phyloP scores from a whole-genome alignment of 2,888 invertebrate species.

The Dioctria linearis region DNA sequence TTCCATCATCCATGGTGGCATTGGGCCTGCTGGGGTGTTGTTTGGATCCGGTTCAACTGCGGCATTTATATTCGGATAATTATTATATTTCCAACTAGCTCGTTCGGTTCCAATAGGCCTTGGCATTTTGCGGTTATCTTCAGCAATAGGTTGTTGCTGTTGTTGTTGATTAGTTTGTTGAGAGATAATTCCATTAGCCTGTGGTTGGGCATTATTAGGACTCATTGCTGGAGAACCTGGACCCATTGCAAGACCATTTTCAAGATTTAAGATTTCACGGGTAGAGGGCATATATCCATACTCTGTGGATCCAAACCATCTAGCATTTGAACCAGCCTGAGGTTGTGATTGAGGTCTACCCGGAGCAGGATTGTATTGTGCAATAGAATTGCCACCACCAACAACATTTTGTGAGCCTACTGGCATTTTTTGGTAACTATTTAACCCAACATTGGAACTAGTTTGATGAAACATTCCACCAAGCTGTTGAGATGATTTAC shows the following conservation, averaged over 20 bases:
- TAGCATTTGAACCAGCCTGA: slow-evolving; percentile 67
- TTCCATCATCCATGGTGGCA: slow-evolving; percentile 65
- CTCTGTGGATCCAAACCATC: slow-evolving; percentile 62
- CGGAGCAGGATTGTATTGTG: slow-evolving; percentile 60
- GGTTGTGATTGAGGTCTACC: slow-evolving; percentile 65
- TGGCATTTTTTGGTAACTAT: slow-evolving; percentile 60
- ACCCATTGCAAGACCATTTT: slow-evolving; percentile 65
- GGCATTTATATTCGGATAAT: slow-evolving; percentile 65
- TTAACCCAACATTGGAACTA: slow-evolving; percentile 60
- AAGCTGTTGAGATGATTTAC: slow-evolving; percentile 60
- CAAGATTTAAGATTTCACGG: slow-evolving; percentile 68
- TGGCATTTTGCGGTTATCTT: slow-evolving; percentile 70
- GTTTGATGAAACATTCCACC: slow-evolving; percentile 63
- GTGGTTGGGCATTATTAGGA: slow-evolving; percentile 67
- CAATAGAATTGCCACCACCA: slow-evolving; percentile 39
- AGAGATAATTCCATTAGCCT: slow-evolving; percentile 60
- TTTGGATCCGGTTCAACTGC: slow-evolving; percentile 60
- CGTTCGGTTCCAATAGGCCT: slow-evolving; percentile 89
- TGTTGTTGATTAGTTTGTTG: slow-evolving; percentile 55
- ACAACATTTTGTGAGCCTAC: slow-evolving; percentile 53
- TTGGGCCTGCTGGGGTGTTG: slow-evolving; percentile 56
- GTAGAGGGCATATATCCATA: slow-evolving; percentile 65
- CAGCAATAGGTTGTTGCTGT: slow-evolving; percentile 61
- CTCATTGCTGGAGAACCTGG: slow-evolving; percentile 68
- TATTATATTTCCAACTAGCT: slow-evolving; percentile 70